phyloP scores from a whole-genome alignment of 2,113 vertebrate genomes.

The Zosterops borbonicus region DNA sequence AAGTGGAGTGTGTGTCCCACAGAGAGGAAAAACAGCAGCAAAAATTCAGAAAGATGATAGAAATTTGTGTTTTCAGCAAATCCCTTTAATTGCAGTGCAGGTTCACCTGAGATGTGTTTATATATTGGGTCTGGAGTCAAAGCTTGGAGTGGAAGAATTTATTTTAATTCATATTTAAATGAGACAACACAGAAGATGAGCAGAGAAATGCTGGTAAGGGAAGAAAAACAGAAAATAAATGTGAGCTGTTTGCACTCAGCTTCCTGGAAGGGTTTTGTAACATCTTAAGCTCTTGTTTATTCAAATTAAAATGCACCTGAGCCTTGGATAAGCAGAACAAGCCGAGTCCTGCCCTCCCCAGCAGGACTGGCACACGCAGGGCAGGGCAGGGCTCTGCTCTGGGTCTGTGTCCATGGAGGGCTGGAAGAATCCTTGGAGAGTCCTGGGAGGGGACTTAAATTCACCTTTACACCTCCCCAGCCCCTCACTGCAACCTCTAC shows the following conservation, averaged over 20 bases:
- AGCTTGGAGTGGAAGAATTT: not conserved
- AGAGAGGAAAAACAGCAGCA: not conserved
- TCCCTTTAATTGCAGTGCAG: not conserved
- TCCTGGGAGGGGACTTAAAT: not conserved
- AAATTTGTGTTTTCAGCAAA: not conserved
- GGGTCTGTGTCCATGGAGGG: rapidly evolving
- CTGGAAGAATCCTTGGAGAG: not conserved
- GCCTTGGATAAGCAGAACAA: not conserved
- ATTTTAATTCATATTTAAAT: not conserved
- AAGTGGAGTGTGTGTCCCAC: not conserved
- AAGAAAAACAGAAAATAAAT: not conserved
- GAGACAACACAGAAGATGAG: not conserved
- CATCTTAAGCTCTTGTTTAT: not conserved
- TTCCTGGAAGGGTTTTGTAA: not conserved
- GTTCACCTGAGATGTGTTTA: rapidly evolving
- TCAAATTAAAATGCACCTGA: not conserved
- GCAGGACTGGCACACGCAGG: rapidly evolving
- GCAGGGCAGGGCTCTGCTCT: not conserved
- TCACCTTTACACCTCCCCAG: not conserved
- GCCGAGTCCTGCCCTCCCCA: not conserved
- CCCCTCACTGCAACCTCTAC: not conserved
- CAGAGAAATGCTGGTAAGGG: not conserved
- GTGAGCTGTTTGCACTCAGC: rapidly evolving
- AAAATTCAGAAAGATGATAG: not conserved
- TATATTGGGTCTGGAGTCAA: too few species aligned